A percentile compares a stretch with the other conserved stretches of the same genome.
These are phyloP conservation scores for Stramonita haemastoma DNA, from an alignment of 2,888 invertebrate genomes.

Conservation along the genomic window DNA sequence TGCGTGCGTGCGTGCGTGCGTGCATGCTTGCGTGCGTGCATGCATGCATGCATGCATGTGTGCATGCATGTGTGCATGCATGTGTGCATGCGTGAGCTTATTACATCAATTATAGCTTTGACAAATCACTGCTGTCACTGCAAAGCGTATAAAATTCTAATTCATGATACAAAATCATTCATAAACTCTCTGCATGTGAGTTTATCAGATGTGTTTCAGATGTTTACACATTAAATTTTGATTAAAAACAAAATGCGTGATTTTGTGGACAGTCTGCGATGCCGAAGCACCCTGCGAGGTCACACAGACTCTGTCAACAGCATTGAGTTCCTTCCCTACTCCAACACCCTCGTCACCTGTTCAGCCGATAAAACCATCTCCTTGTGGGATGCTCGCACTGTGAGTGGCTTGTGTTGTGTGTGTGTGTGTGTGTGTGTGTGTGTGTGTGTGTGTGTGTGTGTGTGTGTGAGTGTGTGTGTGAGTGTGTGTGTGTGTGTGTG, in stretches of 20 bases:
- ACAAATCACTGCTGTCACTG: too few species aligned
- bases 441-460: neutral
- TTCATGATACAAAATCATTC: neutral
- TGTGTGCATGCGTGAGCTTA: neutral
- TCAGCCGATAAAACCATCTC: constrained; percentile 78
- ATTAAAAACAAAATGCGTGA: neutral
- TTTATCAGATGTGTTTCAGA: neutral
- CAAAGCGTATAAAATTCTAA: too few species aligned
- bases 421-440: neutral
- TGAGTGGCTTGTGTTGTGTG: constrained; percentile 54
- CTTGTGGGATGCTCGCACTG: constrained; percentile 77
- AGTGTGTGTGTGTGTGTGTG: neutral
- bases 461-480: constrained; percentile 7
- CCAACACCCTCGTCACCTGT: constrained; percentile 76
- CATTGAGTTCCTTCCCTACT: constrained; percentile 76
- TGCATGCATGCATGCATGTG: neutral
- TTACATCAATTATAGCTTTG: too few species aligned
- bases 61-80: neutral
- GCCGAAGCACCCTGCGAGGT: constrained; percentile 76
- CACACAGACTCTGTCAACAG: constrained; percentile 77
- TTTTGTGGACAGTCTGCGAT: constrained; percentile 66
- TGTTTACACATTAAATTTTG: neutral
- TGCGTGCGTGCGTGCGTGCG: neutral
- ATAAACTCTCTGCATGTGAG: neutral
- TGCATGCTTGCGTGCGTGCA: neutral